Percentiles rank a stretch among this genome's conserved stretches.
These are phyloP conservation scores for Drosophila lutescens DNA, from an alignment of 2,888 invertebrate species.

Conservation along the genomic window DNA sequence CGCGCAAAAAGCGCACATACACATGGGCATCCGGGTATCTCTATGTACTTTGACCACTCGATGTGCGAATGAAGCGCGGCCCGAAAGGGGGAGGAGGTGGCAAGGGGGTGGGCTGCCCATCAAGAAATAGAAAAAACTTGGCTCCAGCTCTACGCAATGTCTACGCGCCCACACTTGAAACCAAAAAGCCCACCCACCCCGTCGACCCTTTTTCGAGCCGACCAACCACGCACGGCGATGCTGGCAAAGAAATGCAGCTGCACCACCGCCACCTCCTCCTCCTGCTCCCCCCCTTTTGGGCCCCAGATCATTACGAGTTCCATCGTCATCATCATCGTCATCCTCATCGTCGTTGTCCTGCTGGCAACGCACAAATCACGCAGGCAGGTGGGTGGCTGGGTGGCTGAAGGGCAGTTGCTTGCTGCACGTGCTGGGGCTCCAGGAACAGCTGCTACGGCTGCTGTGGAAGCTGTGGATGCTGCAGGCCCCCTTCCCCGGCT, in stretches of 20 bases:
- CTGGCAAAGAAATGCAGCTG: conserved; percentile 62
- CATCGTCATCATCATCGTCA: background rate
- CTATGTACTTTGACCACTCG: conserved; percentile 57
- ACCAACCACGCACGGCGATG: conserved; percentile 69
- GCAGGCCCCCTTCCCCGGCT: conserved; percentile 4
- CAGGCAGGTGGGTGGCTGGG: conserved; percentile 20
- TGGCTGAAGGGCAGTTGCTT: conserved; percentile 63
- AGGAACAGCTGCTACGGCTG: conserved; percentile 68
- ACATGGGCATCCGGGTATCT: conserved; percentile 23
- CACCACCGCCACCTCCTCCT: conserved; percentile 27
- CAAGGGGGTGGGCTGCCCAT: conserved; percentile 13
- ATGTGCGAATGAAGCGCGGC: conserved; percentile 43
- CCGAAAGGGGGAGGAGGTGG: conserved; percentile 11
- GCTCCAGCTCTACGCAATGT: conserved; percentile 71
- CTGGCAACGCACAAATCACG: conserved; percentile 57
- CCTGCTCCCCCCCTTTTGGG: conserved; percentile 24
- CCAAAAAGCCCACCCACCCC: background rate
- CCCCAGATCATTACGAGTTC: conserved; percentile 32
- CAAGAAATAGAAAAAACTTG: conserved; percentile 78
- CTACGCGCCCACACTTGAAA: conserved; percentile 72
- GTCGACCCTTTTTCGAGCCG: conserved; percentile 47
- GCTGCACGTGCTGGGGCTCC: conserved; percentile 77
- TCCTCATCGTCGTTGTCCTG: conserved; percentile 23
- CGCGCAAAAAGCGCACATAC: conserved; percentile 60
- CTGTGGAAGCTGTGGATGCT: conserved; percentile 2